Base-by-base conservation (phyloP, 2,797 vertebrate species). In the Numenius phaeopus region DNA sequence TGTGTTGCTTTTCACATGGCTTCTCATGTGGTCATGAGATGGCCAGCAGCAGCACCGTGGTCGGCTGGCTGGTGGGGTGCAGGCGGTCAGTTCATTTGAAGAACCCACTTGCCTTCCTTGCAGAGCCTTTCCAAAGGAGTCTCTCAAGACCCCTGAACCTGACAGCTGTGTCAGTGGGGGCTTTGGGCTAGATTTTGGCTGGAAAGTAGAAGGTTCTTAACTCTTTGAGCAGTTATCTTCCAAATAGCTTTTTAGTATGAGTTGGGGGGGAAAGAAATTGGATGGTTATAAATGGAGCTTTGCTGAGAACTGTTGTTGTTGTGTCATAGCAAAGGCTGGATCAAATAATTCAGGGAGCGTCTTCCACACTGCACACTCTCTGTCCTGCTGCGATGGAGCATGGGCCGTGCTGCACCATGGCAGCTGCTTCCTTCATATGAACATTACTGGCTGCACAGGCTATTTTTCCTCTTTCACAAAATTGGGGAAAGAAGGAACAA, bases 71-170 rank as follows among this genome's bases (percentile, higher is more conserved):
- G 58, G 29, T 64, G 40, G 50, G 30, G 5, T 71, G 49, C 54
- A 79, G 30, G 14, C 0, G 0, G 27, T 61, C 5, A 3, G 13
- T 26, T 77, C 5, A 2, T 62, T 34, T 80, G 69, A 57, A 73
- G 17, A 94, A 6, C 27, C 39, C 7, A 1, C 14, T 54, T 69
- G 30, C 39, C 17, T 72, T 58, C 37, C 19, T 83, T 55, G n/a
- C 10, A 62, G 47, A 81, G 65, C 15, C 34, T 84, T 84, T 89
- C 46, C 9, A 9, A 58, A 27, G 34, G 18, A 55, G 15, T n/a
- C 16, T 20, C 42, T 87, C 0, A 0, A 93, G 65, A 52, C 20
- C 39, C 27, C 39, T 70, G 27, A 81, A 61, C 21, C 27, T 44
- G 50, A 49, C 4, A 2, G 3, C 15, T 34, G 3, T 87, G 52